Evolutionary conservation across 2,113 vertebrate genomes (phyloP), one percentile per base, ranked within the genome.

Genomic region (Chlamydotis undulata): DNA sequence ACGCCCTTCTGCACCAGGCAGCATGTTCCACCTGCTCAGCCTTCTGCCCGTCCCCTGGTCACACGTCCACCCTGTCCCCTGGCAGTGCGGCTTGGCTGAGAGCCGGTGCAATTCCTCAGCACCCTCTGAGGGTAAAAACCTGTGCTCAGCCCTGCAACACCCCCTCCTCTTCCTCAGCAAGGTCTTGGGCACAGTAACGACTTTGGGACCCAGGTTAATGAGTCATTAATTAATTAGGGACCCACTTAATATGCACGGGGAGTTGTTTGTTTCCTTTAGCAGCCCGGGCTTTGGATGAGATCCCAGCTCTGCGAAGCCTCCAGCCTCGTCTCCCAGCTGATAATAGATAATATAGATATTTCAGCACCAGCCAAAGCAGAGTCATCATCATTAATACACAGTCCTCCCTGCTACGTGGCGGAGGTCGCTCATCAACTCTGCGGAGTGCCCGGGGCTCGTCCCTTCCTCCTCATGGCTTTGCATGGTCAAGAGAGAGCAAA

Each of bases 291-390:
- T 93, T 96, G 96, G 90, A 96, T 50, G 83, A 80, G 75, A 91
- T 96, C 95, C 95, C 96, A 93, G 90, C 93, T 69, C 77, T 64
- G 78, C 16, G 70, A 94, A 90, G 97, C 87, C 94, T 95, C 95
- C 92, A 96, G 94, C 94, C 91, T 92, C 79, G 33, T 95, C 93
- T 96, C 92, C 76, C 95, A 84, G 96, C 92, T 94, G 96, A 95
- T 97, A 97, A 96, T 84, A 96, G 96, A 97, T 97, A 97, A 96
- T 89, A 93, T 80, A 95, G 94, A 95, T 93, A 96, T 95, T 94
- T 96, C 80, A 75, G 88, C 92, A 93, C 56, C 88, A 93, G 96
- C 96, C 96, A 93, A 94, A 96, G 94, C 92, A 96, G 78, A 96
- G 94, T 94, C 96, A 96, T 90, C 96, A 94, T 59, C 92, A 57